phyloP scores from a whole-genome alignment of 1,140 invertebrate genomes.

The Drosophila ambigua region DNA sequence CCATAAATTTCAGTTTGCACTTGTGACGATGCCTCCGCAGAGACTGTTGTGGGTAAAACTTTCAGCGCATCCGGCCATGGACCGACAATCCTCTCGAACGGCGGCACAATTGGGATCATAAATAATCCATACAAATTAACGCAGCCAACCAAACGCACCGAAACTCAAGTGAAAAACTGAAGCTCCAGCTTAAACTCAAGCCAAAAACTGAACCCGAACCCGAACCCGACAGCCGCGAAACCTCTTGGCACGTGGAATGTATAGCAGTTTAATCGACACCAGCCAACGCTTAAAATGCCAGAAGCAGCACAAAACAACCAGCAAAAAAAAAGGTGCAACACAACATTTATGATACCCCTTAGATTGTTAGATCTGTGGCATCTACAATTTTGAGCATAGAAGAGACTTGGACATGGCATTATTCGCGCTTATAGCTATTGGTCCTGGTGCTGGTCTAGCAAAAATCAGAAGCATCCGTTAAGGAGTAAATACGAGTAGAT shows the following conservation, averaged over 20 bases:
- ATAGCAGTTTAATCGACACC: slow-evolving; percentile 63
- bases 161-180: slow-evolving; percentile 12
- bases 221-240: slow-evolving; percentile 6
- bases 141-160: slow-evolving; percentile 5
- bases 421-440: no score
- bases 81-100: not conserved
- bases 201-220: slow-evolving; percentile 14
- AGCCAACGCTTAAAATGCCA: slow-evolving; percentile 17
- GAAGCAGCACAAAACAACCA: slow-evolving; percentile 9
- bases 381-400: no score
- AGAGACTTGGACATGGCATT: not conserved
- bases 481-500: no score
- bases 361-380: not conserved
- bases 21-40: slow-evolving; percentile 34
- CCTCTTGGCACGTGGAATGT: slow-evolving; percentile 21
- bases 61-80: slow-evolving; percentile 36
- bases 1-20: slow-evolving; percentile 38
- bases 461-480: no score
- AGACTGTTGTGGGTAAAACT: slow-evolving; percentile 44
- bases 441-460: not conserved
- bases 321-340: slow-evolving; percentile 9
- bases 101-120: slow-evolving; percentile 41
- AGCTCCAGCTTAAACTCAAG: slow-evolving; percentile 14
- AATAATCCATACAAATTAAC: slow-evolving; percentile 75
- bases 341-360: slow-evolving; percentile 5